Evolutionary conservation across 1,140 invertebrate genomes (phyloP).

Genomic region (Myzus persicae): DNA sequence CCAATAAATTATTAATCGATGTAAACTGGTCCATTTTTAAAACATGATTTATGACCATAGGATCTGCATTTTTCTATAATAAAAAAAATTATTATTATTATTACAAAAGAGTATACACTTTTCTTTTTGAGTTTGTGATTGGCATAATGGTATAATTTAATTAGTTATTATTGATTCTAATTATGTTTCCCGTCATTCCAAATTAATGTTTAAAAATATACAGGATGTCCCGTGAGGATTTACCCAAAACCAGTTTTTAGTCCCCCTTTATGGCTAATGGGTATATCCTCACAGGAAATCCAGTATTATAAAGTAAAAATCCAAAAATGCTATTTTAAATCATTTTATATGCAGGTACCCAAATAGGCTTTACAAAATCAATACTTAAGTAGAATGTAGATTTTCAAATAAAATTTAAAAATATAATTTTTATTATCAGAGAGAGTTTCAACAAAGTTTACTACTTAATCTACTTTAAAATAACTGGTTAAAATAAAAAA

Average conservation of each 20-base stretch:
- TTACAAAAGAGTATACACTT: not conserved
- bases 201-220: not conserved
- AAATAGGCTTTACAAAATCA: not conserved
- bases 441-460: not conserved
- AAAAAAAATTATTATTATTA: conserved; percentile 25
- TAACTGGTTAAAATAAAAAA: not conserved
- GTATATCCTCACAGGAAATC: no score
- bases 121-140: not conserved
- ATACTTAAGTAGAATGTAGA: not conserved
- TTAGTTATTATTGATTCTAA: not conserved
- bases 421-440: not conserved
- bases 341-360: not conserved
- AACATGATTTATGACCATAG: conserved; percentile 79
- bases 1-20: conserved; percentile 78
- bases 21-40: conserved; percentile 79
- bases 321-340: not conserved
- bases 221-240: no score
- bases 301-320: not conserved
- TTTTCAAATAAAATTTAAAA: not conserved
- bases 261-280: no score
- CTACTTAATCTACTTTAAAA: not conserved
- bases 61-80: conserved; percentile 80
- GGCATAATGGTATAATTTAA: not conserved
- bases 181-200: not conserved
- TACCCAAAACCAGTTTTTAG: no score